A percentile compares a stretch with the other conserved stretches of the same genome.
phyloP scores from a whole-genome alignment of 2,888 invertebrate species.

The Apocheima hispidaria region DNA sequence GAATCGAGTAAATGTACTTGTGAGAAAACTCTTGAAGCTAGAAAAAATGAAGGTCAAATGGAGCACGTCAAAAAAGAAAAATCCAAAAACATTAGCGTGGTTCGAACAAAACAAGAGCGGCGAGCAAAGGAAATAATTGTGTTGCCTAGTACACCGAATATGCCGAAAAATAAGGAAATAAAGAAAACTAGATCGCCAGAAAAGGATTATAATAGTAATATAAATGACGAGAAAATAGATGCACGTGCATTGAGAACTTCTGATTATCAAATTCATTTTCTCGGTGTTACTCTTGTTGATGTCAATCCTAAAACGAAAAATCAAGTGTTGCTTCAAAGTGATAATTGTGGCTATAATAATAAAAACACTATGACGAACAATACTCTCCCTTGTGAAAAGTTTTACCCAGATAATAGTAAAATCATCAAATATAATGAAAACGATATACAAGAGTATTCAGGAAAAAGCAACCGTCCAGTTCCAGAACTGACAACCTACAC shows the following conservation, averaged over 20 bases:
- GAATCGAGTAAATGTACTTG: constrained; percentile 51
- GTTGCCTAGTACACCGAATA: constrained; percentile 3
- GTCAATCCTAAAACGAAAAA: constrained; percentile 37
- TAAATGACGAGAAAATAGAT: constrained; percentile 20
- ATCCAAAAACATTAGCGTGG: background rate
- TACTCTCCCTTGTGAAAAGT: background rate
- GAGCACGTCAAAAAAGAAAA: constrained; percentile 9
- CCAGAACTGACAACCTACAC: background rate
- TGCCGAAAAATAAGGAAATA: background rate
- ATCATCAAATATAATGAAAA: background rate
- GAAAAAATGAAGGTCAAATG: background rate
- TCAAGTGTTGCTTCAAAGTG: constrained; percentile 14
- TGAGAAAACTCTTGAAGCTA: constrained; percentile 37
- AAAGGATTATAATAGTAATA: constrained; percentile 32
- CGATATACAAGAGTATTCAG: background rate
- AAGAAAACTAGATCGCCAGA: background rate
- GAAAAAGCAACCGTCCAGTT: background rate
- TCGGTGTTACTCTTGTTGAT: constrained; percentile 73
- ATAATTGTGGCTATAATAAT: background rate
- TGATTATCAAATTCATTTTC: constrained; percentile 66
- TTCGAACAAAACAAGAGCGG: background rate
- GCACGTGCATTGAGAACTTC: constrained; percentile 39
- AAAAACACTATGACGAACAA: background rate
- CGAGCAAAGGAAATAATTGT: constrained; percentile 8
- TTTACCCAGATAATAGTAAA: background rate